phyloP scores from a whole-genome alignment of 37 sponge, comb jelly and placozoan genomes.

The Beroe ovata region DNA sequence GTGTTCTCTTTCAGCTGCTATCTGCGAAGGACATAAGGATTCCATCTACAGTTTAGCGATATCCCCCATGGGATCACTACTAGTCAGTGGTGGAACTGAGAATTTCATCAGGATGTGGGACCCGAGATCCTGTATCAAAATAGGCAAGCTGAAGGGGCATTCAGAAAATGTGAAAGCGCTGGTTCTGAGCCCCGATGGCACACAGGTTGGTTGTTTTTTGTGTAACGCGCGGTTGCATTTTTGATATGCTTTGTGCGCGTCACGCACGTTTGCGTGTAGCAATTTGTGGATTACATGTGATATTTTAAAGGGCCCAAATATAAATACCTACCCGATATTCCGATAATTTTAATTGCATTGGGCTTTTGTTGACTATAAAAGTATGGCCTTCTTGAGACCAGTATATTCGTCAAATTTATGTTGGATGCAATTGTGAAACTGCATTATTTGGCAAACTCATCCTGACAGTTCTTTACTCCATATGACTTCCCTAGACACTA shows the following conservation, averaged over 20 bases:
- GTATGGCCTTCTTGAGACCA: too few relatives aligned
- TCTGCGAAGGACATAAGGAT: conserved; percentile 80
- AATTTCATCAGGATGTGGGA: conserved; percentile 91
- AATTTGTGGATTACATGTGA: not conserved
- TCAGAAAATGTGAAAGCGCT: conserved; percentile 85
- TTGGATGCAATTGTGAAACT: too few relatives aligned
- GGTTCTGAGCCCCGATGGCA: conserved; percentile 84
- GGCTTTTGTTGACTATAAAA: too few relatives aligned
- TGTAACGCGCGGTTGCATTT: not conserved
- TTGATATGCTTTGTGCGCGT: not conserved
- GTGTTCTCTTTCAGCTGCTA: conserved; percentile 5
- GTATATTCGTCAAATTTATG: too few relatives aligned
- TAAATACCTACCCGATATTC: too few relatives aligned
- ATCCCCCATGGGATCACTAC: conserved; percentile 74
- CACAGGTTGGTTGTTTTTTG: conserved; percentile 70
- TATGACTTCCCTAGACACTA: too few relatives aligned
- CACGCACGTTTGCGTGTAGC: not conserved
- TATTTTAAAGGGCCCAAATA: too few relatives aligned
- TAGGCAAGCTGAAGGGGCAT: conserved; percentile 87
- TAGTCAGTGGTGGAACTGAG: conserved; percentile 88
- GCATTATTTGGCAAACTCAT: too few relatives aligned
- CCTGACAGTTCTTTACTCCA: too few relatives aligned
- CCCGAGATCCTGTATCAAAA: conserved; percentile 66
- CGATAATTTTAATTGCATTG: too few relatives aligned
- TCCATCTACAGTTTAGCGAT: conserved; percentile 88